Evolutionary conservation across 2,888 invertebrate species (phyloP), one percentile per base, ranked within the genome.

Genomic region (Coenonympha glycerion): DNA sequence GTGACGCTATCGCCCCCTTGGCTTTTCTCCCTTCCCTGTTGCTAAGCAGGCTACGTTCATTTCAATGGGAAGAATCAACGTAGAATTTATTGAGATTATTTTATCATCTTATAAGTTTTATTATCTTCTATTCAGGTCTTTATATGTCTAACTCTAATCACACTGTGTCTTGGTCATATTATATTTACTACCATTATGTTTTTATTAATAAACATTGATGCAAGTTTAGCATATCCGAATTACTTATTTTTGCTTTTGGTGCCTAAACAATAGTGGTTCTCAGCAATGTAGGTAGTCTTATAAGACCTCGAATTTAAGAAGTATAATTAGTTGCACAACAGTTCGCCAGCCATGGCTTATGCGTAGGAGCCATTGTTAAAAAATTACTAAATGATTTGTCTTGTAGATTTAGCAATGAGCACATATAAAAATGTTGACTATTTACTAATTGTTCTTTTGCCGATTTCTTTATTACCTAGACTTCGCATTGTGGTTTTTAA

Each of bases 1-100:
- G 55, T 52, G 74, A 75, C 79, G 63, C 71, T 81, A 84, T 84
- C 81, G 56, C 55, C 47, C 47, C 57, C 69, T 73, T 73, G 77
- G 69, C 52, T 41, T 46, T 33, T 49, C 49, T 37, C 42, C 49
- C 52, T 42, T 72, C 71, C 55, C 56, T 44, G n/a, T n/a, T n/a
- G n/a, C 15, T 33, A 13, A 9, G 4, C n/a, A 2, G 9, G 8
- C 21, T 21, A 18, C 15, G 11, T 16, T 9, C 33, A 9, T 33
- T 33, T 33, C 3, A 16, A 15, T 9, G 1, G 11, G 8, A 8
- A 8, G 8, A 16, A 33, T 33, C 5, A 16, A 33, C 31, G 15
- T 15, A 13, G 6, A 5, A 30, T 5, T 30, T 13, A 13, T 11
- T 30, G 13, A 30, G 13, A 30, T 30, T 13, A 30, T 30, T 8